These are phyloP conservation scores for Platalea minor DNA, from an alignment of 2,797 vertebrate species.

Conservation along the genomic window DNA sequence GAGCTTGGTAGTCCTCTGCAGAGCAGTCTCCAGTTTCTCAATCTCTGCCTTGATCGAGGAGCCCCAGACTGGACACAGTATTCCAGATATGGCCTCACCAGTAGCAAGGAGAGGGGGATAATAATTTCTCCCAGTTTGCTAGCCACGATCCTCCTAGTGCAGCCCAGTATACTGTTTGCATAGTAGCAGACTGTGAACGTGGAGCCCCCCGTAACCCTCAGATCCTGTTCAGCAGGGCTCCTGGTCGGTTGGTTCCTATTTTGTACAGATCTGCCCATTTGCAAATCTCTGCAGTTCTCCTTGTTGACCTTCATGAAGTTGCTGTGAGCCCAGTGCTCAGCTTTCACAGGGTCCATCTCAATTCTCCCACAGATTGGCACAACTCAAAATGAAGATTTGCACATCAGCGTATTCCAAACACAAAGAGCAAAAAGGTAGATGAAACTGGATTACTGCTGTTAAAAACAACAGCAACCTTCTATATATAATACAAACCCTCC, in stretches of 20 bases:
- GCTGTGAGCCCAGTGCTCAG: neutral
- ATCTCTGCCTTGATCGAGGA: neutral
- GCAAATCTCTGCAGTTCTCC: neutral
- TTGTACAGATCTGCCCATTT: neutral
- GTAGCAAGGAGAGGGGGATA: neutral
- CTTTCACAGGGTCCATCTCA: neutral
- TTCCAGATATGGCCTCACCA: neutral
- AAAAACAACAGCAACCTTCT: neutral
- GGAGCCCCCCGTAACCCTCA: neutral
- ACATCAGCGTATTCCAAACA: neutral
- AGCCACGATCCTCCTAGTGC: neutral
- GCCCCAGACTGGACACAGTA: neutral
- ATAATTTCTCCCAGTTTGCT: neutral
- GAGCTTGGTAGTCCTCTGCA: neutral
- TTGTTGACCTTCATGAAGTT: neutral
- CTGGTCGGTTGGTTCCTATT: neutral
- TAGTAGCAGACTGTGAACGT: neutral
- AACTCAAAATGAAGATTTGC: neutral
- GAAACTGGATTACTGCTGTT: neutral
- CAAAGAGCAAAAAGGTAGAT: neutral
- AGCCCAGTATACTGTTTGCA: neutral
- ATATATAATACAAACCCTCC: neutral
- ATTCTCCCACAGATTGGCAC: neutral
- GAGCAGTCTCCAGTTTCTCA: neutral
- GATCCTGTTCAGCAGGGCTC: neutral